Evolutionary conservation across 2,797 vertebrate genomes (phyloP), one percentile per base, ranked within the genome.

Genomic region (Acanthurus leucopareius): DNA sequence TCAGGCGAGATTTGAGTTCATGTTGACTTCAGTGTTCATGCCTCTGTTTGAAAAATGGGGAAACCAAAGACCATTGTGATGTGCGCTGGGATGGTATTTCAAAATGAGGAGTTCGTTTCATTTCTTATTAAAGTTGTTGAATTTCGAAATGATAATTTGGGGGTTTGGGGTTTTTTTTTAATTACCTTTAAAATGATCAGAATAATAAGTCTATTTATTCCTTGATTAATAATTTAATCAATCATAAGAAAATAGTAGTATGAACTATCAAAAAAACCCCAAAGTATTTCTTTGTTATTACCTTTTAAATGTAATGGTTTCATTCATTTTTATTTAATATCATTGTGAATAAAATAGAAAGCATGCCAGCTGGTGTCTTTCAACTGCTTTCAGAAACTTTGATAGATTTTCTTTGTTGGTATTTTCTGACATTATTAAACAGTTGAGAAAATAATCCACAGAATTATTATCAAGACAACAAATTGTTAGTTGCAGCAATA

Each of bases 361-460:
- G 28, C 28, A 28, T 28, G 28, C 4, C 28, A 28, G 28, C 28
- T 28, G 28, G 28, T 28, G 28, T 1, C 2, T 64, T 40, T 42
- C 9, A 52, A 20, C 1, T 38, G 5, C 10, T 32, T 32, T 5
- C 4, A 32, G 4, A 32, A 32, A 32, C 28, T 32, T 32, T 32
- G 28, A 32, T 32, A 4, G 28, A 32, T 32, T 32, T 25, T 25
- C 3, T 32, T 32, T 32, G 0, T 32, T 32, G 2, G 19, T 58
- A 35, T 59, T 53, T 71, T 61, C 40, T 17, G 10, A 48, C 7
- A 22, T 0, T 45, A 28, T 13, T 3, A 32, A 63, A 47, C 1
- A 40, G 0, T 35, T 32, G 0, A 35, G 0, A 64, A 40, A 47
- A 56, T 6, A 17, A 54, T 42, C 0, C 0, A 0, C 35, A 42